Conservation (phyloP, 2,888 invertebrate genomes). For the Drosophila paranaensis region DNA sequence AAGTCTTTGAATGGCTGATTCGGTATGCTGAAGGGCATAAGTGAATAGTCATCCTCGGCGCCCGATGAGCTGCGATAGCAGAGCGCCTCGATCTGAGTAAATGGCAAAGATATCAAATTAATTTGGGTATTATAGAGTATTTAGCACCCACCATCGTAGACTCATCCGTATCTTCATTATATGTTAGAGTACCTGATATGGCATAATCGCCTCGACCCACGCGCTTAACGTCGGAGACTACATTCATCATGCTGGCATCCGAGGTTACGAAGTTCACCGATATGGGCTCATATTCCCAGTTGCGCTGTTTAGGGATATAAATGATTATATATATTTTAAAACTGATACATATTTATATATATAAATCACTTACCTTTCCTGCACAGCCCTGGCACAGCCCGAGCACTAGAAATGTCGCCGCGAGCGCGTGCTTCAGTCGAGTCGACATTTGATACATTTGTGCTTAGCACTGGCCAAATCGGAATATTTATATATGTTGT, state of each 20-base stretch:
- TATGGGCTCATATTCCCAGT: slow-evolving; percentile 2
- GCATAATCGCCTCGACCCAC: not conserved
- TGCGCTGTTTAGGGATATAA: not conserved
- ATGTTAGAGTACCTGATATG: not conserved
- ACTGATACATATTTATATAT: not conserved
- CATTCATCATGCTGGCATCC: not conserved
- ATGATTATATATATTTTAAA: too few species aligned
- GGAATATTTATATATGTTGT: not conserved
- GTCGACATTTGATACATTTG: not conserved
- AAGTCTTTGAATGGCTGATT: not conserved
- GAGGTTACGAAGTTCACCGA: not conserved
- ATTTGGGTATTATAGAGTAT: not conserved
- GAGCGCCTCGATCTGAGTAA: not conserved
- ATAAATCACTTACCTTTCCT: not conserved
- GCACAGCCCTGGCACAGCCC: not conserved
- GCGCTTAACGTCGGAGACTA: not conserved
- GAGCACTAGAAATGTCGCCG: not conserved
- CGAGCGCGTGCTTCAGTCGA: not conserved
- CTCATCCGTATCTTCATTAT: not conserved
- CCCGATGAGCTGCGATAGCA: slow-evolving; percentile 1
- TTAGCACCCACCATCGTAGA: not conserved
- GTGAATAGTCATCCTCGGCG: not conserved
- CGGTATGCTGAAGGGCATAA: not conserved
- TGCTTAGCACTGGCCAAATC: too few species aligned
- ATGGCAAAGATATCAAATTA: not conserved